phyloP scores from a whole-genome alignment of 2,797 vertebrate species.

The Tolypeutes matacus region DNA sequence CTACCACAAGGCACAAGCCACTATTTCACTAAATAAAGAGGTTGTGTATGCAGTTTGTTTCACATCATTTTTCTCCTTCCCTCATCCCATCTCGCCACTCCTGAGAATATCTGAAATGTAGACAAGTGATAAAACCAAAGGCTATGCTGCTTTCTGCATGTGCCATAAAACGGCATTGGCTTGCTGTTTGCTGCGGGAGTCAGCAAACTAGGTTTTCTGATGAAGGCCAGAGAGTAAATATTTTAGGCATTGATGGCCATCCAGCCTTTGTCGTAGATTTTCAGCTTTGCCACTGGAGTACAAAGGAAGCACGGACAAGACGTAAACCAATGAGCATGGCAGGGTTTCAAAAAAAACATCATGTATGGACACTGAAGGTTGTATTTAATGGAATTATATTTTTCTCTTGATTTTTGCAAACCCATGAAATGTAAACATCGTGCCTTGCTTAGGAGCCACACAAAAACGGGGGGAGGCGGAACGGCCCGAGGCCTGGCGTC shows the following conservation, averaged over 20 bases:
- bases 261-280: rapidly evolving
- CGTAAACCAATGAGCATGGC: rapidly evolving
- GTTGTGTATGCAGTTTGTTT: neutral
- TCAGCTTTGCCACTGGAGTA: rapidly evolving
- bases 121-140: neutral
- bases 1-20: neutral
- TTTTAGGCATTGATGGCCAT: no score
- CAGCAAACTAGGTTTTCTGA: neutral
- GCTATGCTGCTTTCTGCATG: neutral
- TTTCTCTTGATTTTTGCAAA: neutral
- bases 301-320: neutral
- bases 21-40: neutral
- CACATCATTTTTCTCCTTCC: neutral
- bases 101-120: neutral
- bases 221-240: neutral
- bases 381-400: neutral
- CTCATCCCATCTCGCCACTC: neutral
- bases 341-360: neutral
- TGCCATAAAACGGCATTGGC: neutral
- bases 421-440: no score
- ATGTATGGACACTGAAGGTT: neutral
- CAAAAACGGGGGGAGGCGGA: neutral
- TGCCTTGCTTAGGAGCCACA: no score
- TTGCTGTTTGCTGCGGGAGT: no score
- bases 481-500: no score